A percentile compares a stretch with the other conserved stretches of the same genome.
Evolutionary conservation across 2,888 invertebrate species (phyloP).

Genomic region (Agrenia bidenticulata): DNA sequence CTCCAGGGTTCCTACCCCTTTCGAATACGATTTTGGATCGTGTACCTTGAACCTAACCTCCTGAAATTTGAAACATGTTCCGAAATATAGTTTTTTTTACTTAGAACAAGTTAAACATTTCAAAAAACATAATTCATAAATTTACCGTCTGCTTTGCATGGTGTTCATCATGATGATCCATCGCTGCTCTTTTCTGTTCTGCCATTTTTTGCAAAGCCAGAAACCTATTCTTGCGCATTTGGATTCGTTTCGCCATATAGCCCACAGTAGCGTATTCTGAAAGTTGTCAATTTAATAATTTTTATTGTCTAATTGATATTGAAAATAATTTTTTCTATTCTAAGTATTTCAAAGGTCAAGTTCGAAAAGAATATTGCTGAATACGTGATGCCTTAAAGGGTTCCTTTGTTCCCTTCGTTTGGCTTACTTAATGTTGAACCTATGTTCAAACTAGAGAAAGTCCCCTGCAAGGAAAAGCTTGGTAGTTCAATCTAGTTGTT

Average conservation of each 20-base stretch:
- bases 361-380: not conserved
- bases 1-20: constrained; percentile 80
- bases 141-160: constrained; percentile 53
- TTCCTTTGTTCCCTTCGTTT: too few relatives aligned
- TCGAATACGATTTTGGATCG: constrained; percentile 90
- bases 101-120: not conserved
- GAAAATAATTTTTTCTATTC: too few relatives aligned
- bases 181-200: constrained; percentile 82
- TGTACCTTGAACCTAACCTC: constrained; percentile 94
- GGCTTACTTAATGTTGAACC: too few relatives aligned
- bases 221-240: constrained; percentile 92
- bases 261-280: constrained; percentile 97
- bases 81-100: not conserved
- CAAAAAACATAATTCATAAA: not conserved
- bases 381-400: too few relatives aligned
- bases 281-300: constrained; percentile 52
- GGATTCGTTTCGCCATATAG: constrained; percentile 95
- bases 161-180: constrained; percentile 63
- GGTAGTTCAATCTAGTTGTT: too few relatives aligned
- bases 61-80: constrained; percentile 61
- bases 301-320: too few relatives aligned
- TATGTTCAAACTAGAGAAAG: too few relatives aligned
- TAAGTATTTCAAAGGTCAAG: constrained; percentile 13
- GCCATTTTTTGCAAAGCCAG: constrained; percentile 87
- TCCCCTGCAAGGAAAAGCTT: too few relatives aligned